Percentiles rank a stretch among this genome's conserved stretches.
phyloP scores from a whole-genome alignment of 2,113 vertebrate species.

The Monarcha castaneiventris region DNA sequence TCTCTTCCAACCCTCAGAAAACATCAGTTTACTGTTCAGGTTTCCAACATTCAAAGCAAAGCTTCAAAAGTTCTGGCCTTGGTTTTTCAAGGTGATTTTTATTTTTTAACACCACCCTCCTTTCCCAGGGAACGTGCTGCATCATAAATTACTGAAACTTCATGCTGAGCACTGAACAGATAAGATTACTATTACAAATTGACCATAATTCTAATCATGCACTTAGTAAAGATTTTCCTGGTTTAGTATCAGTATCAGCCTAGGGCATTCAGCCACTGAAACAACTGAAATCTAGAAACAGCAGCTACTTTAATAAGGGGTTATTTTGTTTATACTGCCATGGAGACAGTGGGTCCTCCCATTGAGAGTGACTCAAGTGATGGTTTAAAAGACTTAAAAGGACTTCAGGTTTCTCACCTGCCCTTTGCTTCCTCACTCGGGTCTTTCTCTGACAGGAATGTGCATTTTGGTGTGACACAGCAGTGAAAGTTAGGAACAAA shows the following conservation, averaged over 20 bases:
- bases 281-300: not conserved
- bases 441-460: not conserved
- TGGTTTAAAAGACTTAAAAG: not conserved
- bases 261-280: not conserved
- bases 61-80: not conserved
- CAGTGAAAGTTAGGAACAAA: not conserved
- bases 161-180: not conserved
- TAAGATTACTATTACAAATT: not conserved
- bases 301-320: not conserved
- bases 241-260: not conserved
- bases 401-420: not conserved
- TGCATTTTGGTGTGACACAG: not conserved
- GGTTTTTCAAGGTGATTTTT: not conserved
- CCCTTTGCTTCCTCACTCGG: not conserved
- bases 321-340: not conserved
- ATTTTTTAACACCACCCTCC: not conserved
- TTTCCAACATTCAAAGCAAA: not conserved
- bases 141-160: not conserved
- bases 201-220: not conserved
- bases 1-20: not conserved
- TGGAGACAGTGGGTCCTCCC: not conserved
- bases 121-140: not conserved
- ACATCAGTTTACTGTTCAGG: not conserved
- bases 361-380: rapidly evolving
- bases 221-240: not conserved